Percentiles rank a stretch among this genome's conserved stretches.
Conservation (phyloP, 2,888 invertebrate genomes). For the Chaetogeoica ovagalla region DNA sequence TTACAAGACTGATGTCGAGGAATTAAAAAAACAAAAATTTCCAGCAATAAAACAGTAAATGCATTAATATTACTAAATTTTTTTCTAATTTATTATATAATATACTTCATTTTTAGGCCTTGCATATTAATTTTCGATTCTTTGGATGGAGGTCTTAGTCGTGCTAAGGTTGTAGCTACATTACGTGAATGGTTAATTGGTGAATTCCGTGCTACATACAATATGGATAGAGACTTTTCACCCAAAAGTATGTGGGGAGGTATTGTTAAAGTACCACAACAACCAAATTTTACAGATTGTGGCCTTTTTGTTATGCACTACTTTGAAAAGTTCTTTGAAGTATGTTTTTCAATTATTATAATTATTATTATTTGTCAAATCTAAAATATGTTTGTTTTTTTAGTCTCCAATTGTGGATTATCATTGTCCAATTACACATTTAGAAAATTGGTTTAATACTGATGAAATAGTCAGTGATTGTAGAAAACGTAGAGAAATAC, state of each 20-base stretch:
- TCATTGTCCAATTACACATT: conserved; percentile 77
- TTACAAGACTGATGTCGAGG: neutral
- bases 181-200: conserved; percentile 88
- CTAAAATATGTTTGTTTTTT: conserved; percentile 57
- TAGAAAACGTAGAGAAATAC: conserved; percentile 76
- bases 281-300: conserved; percentile 95
- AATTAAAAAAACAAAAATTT: neutral
- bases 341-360: conserved; percentile 59
- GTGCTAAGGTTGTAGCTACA: conserved; percentile 84
- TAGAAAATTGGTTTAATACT: conserved; percentile 85
- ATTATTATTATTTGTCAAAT: no score
- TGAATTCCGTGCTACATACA: conserved; percentile 77
- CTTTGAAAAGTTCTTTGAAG: conserved; percentile 93
- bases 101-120: conserved; percentile 65
- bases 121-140: conserved; percentile 96
- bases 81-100: neutral
- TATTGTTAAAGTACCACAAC: conserved; percentile 93
- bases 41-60: conserved; percentile 19
- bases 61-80: neutral
- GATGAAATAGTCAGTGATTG: conserved; percentile 68
- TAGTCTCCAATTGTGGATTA: conserved; percentile 84
- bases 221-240: conserved; percentile 71
- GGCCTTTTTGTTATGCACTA: conserved; percentile 94
- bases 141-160: conserved; percentile 75
- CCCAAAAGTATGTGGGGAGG: conserved; percentile 84